A percentile compares a stretch with the other conserved stretches of the same genome.
Conservation (phyloP, 2,888 invertebrate species). For the Dugesia japonica region DNA sequence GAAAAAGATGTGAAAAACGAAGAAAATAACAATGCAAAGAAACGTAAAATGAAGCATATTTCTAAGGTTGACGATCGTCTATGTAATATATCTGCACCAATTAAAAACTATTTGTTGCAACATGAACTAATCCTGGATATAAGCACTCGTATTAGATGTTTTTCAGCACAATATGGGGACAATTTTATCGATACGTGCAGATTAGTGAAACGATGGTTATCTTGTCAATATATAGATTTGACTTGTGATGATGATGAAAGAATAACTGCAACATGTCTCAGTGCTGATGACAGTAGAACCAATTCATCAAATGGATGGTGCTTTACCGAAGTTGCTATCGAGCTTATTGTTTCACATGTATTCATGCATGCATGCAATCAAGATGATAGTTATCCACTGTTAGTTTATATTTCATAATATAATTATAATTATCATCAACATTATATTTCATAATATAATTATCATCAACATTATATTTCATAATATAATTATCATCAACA, state of each 20-base stretch:
- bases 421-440: no score
- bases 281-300: not conserved
- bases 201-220: conserved; percentile 71
- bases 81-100: not conserved
- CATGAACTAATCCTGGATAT: not conserved
- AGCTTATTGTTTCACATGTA: conserved; percentile 63
- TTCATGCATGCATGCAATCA: conserved; percentile 55
- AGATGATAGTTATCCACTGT: no score
- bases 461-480: no score
- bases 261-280: not conserved
- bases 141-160: not conserved
- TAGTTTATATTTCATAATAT: no score
- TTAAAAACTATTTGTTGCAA: not conserved
- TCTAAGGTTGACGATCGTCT: not conserved
- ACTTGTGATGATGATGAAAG: not conserved
- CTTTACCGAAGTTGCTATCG: conserved; percentile 52
- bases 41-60: no score
- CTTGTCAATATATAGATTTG: not conserved
- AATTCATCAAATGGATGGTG: not conserved
- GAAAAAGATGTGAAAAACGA: not conserved
- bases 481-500: no score
- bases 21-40: not conserved
- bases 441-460: no score
- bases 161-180: not conserved
- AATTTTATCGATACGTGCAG: conserved; percentile 61